Base-by-base conservation (phyloP, 2,113 vertebrate genomes). In the Eurystomus gularis region DNA sequence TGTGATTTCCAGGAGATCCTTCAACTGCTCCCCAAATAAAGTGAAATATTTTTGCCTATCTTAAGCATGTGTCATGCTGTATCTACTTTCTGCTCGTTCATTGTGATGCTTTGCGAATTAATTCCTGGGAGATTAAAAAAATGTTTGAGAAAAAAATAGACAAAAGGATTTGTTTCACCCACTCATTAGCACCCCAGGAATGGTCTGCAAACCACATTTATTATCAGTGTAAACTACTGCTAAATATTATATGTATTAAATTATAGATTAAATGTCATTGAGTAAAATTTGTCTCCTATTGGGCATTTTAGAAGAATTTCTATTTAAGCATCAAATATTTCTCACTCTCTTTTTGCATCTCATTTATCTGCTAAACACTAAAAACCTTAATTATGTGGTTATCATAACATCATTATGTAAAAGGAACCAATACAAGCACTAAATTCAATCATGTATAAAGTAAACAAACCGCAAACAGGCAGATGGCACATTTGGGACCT, bases 401-500 rank as follows among this genome's bases (percentile, higher is more conserved):
- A 92, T 91, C 31, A 69, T 70, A 93, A 85, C 28, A 80, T 44
- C 35, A 52, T 95, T 92, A 87, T 87, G 65, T 82, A 91, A 96
- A 91, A 90, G 69, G 57, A 91, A 86, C 25, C 17, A 82, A 82
- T 78, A 94, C 0, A 6, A 92, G 66, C 23, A 15, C 72, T 94
- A 35, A 90, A 75, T 31, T 95, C 86, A 84, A 79, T 87, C 91
- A 93, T 54, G 94, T 96, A 65, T 85, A 76, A 96, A 95, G 87
- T 81, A 94, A 96, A 92, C 77, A 90, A 95, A 89, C 94, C 44
- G 0, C 88, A 84, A 69, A 79, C 52, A 82, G n/a, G 88, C 92
- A 96, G 92, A 96, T 94, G 92, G 86, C 84, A 92, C 95, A 69
- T 93, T 69, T 95, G 96, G 91, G 94, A 94, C 83, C 71, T 94